Percentiles rank a stretch among this genome's conserved stretches.
Evolutionary conservation across 92 coral and sea anemone genomes (phyloP).

Genomic region (Actinostola sp.): DNA sequence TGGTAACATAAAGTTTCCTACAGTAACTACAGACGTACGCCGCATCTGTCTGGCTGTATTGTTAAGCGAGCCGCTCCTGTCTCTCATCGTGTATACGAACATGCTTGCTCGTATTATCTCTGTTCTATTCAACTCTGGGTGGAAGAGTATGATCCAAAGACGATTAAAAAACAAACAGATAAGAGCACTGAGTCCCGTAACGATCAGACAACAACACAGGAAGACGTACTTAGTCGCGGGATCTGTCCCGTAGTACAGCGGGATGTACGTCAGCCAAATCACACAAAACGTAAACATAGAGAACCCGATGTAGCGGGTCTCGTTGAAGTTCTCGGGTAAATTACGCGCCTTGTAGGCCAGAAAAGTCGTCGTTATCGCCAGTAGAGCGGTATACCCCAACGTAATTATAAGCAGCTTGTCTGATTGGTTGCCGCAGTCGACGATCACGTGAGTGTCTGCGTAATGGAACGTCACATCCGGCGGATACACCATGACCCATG

Average conservation of each 20-base stretch:
- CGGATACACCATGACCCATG: slow-evolving; percentile 67
- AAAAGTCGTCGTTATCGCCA: slow-evolving; percentile 84
- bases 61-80: slow-evolving; percentile 49
- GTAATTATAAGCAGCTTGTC: slow-evolving; percentile 70
- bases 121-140: slow-evolving; percentile 86
- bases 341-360: slow-evolving; percentile 93
- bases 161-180: slow-evolving; percentile 86
- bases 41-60: slow-evolving; percentile 51
- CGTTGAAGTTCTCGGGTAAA: slow-evolving; percentile 93
- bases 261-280: slow-evolving; percentile 77
- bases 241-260: slow-evolving; percentile 72
- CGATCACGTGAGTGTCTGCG: slow-evolving; percentile 62
- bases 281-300: slow-evolving; percentile 96
- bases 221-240: slow-evolving; percentile 49
- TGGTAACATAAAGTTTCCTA: slow-evolving; percentile 65
- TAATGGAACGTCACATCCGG: slow-evolving; percentile 67
- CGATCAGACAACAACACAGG: slow-evolving; percentile 66
- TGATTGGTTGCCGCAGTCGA: slow-evolving; percentile 90
- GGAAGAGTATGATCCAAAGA: slow-evolving; percentile 81
- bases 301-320: slow-evolving; percentile 88
- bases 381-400: slow-evolving; percentile 88
- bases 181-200: slow-evolving; percentile 76
- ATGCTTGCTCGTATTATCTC: slow-evolving; percentile 88
- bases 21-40: slow-evolving; percentile 77
- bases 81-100: slow-evolving; percentile 84